These are phyloP conservation scores for Branchinecta lynchi DNA, from an alignment of 1,140 invertebrate genomes.

Conservation along the genomic window DNA sequence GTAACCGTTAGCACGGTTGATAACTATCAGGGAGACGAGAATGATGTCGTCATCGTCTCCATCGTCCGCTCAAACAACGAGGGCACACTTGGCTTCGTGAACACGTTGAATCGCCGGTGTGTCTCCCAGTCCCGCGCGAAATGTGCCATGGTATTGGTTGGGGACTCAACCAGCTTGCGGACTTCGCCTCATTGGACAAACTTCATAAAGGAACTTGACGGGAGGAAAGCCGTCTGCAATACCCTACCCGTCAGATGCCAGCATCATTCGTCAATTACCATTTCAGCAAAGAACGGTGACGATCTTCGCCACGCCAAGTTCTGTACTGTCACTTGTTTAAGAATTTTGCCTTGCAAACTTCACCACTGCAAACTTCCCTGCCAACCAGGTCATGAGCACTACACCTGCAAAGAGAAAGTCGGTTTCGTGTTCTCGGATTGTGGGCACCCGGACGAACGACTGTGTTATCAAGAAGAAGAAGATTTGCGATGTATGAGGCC, in stretches of 20 bases:
- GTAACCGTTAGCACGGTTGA: conserved; percentile 18
- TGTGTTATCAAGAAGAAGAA: conserved; percentile 10
- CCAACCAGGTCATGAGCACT: conserved; percentile 14
- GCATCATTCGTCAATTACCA: conserved; percentile 30
- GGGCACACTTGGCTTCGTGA: conserved; percentile 23
- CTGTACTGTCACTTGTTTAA: conserved; percentile 29
- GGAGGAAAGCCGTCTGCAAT: conserved; percentile 18
- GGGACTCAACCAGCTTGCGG: conserved; percentile 21
- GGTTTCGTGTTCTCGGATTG: not conserved
- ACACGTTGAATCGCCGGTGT: conserved; percentile 23
- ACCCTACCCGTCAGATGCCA: conserved; percentile 31
- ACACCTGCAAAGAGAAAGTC: conserved; percentile 13
- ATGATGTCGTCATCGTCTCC: conserved; percentile 26
- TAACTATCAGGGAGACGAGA: conserved; percentile 26
- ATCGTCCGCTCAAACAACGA: conserved; percentile 25
- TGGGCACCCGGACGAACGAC: not conserved
- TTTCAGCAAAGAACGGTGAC: conserved; percentile 22
- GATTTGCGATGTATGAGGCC: not conserved
- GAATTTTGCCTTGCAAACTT: not conserved
- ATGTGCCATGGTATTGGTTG: conserved; percentile 21
- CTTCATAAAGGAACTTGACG: not conserved
- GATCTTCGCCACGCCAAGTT: conserved; percentile 31
- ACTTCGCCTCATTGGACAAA: not conserved
- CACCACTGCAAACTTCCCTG: conserved; percentile 3
- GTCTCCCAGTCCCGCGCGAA: conserved; percentile 24